These are phyloP conservation scores for Pocillopora grandis DNA, from an alignment of 92 coral and sea anemone genomes.

Conservation along the genomic window DNA sequence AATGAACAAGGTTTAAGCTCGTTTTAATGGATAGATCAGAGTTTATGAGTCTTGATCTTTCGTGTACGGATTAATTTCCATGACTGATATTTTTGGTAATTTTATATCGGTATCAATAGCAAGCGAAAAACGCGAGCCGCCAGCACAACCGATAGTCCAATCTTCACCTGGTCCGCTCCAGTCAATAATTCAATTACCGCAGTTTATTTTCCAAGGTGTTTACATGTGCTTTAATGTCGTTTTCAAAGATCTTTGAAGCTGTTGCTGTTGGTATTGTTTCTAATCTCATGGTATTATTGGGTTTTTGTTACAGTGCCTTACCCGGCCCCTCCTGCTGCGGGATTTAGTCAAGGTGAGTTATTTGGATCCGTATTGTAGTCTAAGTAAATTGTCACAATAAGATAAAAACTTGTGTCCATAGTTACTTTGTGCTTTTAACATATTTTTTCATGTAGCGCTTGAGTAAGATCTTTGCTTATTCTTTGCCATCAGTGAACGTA, in stretches of 20 bases:
- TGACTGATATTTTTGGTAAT: neutral
- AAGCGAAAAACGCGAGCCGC: slow-evolving; percentile 10
- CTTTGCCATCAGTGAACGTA: too few relatives aligned
- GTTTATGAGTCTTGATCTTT: neutral
- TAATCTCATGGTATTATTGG: neutral
- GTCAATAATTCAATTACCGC: slow-evolving; percentile 15
- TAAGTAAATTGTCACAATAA: too few relatives aligned
- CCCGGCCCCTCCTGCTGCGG: slow-evolving; percentile 31
- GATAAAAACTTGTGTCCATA: too few relatives aligned
- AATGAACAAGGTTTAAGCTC: slow-evolving; percentile 56
- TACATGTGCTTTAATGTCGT: neutral
- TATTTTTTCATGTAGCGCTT: too few relatives aligned
- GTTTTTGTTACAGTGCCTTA: slow-evolving; percentile 20
- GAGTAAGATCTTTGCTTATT: too few relatives aligned
- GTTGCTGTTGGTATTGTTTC: neutral
- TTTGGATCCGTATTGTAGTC: neutral
- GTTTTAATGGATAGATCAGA: neutral
- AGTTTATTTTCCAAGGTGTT: slow-evolving; percentile 31
- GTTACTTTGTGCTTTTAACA: too few relatives aligned
- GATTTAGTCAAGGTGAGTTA: slow-evolving; percentile 26
- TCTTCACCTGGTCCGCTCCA: slow-evolving; percentile 26
- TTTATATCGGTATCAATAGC: slow-evolving; percentile 7
- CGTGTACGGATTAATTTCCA: neutral
- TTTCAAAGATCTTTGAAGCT: neutral
- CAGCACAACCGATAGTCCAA: neutral